Percentiles rank a stretch among this genome's conserved stretches.
Evolutionary conservation across 2,797 vertebrate species (phyloP).

Genomic region (Mormyrops boulengeri): DNA sequence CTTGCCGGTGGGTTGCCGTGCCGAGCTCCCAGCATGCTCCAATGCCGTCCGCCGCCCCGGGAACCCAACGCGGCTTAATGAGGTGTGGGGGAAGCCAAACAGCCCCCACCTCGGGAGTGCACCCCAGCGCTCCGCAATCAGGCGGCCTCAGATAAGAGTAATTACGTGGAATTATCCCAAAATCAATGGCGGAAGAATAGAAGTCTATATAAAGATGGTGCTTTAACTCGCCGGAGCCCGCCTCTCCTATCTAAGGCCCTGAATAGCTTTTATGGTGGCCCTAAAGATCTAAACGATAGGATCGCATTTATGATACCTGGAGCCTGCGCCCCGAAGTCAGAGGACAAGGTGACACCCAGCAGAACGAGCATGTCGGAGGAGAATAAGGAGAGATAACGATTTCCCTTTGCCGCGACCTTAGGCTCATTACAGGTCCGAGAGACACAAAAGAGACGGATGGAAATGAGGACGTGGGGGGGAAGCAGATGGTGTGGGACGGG

Average conservation of each 20-base stretch:
- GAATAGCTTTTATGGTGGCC: not conserved
- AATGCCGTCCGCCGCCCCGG: slow-evolving; percentile 13
- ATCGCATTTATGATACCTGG: not conserved
- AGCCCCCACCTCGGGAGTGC: slow-evolving; percentile 22
- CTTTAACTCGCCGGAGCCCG: not conserved
- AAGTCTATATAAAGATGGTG: slow-evolving; percentile 9
- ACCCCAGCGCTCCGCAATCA: slow-evolving; percentile 16
- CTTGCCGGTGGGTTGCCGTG: not conserved
- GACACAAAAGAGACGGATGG: not conserved
- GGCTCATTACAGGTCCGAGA: not conserved
- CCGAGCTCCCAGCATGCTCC: slow-evolving; percentile 13
- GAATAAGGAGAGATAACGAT: not conserved
- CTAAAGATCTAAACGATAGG: not conserved
- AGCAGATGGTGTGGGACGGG: not conserved
- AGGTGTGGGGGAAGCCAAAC: slow-evolving; percentile 32
- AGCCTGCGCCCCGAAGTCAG: too few species aligned
- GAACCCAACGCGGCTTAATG: slow-evolving; percentile 38
- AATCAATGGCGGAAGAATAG: slow-evolving; percentile 41
- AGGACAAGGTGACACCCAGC: not conserved
- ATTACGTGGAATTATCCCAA: slow-evolving; percentile 44
- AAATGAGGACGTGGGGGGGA: not conserved
- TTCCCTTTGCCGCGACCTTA: not conserved
- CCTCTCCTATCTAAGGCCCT: not conserved
- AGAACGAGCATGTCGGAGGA: not conserved
- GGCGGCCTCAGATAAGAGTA: slow-evolving; percentile 38